Base-by-base conservation (phyloP, 1,140 invertebrate species). In the Cyclina sinensis region DNA sequence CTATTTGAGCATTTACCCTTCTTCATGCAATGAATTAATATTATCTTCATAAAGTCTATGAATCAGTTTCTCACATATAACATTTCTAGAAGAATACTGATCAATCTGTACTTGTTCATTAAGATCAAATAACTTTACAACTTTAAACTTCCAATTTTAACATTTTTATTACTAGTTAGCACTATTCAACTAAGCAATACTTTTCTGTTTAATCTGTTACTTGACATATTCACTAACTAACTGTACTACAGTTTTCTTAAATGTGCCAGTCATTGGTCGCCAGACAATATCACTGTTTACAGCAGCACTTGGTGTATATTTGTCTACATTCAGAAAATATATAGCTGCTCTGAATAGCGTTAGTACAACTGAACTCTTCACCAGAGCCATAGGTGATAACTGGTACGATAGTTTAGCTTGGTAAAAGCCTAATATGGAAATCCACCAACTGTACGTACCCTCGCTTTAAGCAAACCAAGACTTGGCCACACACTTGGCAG, bases 281-380 rank as follows among this genome's bases (percentile, higher is more conserved):
- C 82, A 74, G n/a, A 27, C 82, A 32, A 85, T 74, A 59, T 85
- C 82, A 51, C 82, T 68, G 43, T 35, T 32, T n/a, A n/a, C n/a
- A n/a, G n/a, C n/a, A n/a, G n/a, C n/a, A n/a, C n/a, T n/a, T n/a
- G n/a, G 68, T 1, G n/a, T n/a, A 78, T 65, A 70, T 81, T 35
- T 43, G 21, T 78, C 86, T 14, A 74, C 54, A 39, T 74, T 74
- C 27, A 88, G 62, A 68, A 81, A n/a, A n/a, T n/a, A n/a, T 16
- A 62, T 68, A 3, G 30, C 32, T n/a, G 86, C 78, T 82, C 79
- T 88, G 59, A n/a, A 88, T 51, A 32, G 35, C 43, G 32, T 82
- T 68, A 16, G 39, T 43, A 57, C 65, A 57, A 4, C 24, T 27
- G 24, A 35, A 80, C 7, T 5, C 24, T 46, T 79, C 59, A 70